Percentiles rank a stretch among this genome's conserved stretches.
Conservation (phyloP, 1,140 invertebrate species). For the Coelopa frigida region DNA sequence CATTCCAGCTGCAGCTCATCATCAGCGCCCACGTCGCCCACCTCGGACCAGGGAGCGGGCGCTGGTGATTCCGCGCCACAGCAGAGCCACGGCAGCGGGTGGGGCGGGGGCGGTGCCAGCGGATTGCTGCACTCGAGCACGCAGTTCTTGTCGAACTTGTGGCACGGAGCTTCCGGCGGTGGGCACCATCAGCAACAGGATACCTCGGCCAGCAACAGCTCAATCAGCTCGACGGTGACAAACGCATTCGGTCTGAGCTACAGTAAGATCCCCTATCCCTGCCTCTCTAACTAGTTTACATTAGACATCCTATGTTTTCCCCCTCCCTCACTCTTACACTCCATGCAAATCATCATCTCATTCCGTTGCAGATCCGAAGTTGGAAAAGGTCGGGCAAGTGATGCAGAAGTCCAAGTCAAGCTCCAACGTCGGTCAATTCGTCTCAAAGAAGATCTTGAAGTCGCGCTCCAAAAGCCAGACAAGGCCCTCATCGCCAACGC, state of each 20-base stretch:
- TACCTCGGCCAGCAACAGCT: too few relatives aligned
- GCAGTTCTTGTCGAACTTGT: slow-evolving; percentile 58
- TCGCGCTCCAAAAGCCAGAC: slow-evolving; percentile 72
- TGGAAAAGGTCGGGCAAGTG: slow-evolving; percentile 37
- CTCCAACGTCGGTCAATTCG: slow-evolving; percentile 75
- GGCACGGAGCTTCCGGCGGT: slow-evolving; percentile 47
- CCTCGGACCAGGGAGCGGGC: slow-evolving; percentile 12
- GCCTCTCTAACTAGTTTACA: too few relatives aligned
- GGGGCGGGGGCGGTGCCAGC: slow-evolving; percentile 4
- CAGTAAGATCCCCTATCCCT: too few relatives aligned
- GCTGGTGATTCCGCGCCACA: neutral
- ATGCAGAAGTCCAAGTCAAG: slow-evolving; percentile 86
- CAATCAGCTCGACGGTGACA: too few relatives aligned
- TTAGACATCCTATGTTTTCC: too few relatives aligned
- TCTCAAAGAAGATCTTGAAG: slow-evolving; percentile 75
- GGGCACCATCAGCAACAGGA: too few relatives aligned
- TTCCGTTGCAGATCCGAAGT: too few relatives aligned
- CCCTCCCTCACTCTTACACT: too few relatives aligned
- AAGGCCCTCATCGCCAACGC: slow-evolving; percentile 44
- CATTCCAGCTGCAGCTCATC: slow-evolving; percentile 11
- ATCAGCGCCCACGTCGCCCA: slow-evolving; percentile 29
- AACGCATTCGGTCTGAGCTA: too few relatives aligned
- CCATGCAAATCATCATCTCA: too few relatives aligned
- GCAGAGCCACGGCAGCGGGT: neutral
- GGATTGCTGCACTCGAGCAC: slow-evolving; percentile 46